Conservation (phyloP, 2,888 invertebrate genomes). For the Priocnemis perturbator region DNA sequence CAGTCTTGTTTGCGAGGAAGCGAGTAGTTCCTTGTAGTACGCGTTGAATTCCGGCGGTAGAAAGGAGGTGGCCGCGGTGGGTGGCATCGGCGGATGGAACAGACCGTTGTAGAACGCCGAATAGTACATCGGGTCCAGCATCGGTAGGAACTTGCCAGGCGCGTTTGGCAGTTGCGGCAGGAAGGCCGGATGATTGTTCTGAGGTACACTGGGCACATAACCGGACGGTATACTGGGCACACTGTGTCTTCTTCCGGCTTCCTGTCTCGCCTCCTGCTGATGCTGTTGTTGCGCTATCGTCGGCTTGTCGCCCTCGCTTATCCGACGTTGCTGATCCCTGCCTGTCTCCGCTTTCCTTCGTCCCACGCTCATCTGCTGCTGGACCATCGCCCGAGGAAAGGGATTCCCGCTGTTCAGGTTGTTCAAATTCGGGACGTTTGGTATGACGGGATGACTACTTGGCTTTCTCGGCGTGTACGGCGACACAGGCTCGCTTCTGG, state of each 20-base stretch:
- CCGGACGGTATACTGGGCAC: constrained; percentile 65
- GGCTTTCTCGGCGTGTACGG: constrained; percentile 69
- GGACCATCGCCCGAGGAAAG: constrained; percentile 47
- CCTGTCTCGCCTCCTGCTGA: constrained; percentile 44
- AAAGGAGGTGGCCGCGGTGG: constrained; percentile 69
- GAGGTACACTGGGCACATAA: constrained; percentile 63
- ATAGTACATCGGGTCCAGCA: constrained; percentile 76
- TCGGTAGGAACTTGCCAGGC: constrained; percentile 73
- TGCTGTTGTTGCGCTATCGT: constrained; percentile 51
- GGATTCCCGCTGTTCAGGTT: constrained; percentile 60
- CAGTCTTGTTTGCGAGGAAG: constrained; percentile 74
- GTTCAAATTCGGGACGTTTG: constrained; percentile 72
- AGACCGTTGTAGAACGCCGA: constrained; percentile 75
- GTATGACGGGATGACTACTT: constrained; percentile 68
- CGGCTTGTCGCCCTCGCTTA: constrained; percentile 67
- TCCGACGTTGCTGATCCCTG: constrained; percentile 59
- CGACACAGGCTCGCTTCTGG: constrained; percentile 74
- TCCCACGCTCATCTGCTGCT: constrained; percentile 60
- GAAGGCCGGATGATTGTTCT: constrained; percentile 63
- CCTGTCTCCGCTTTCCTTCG: constrained; percentile 62
- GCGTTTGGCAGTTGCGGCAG: constrained; percentile 70
- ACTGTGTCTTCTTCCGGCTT: constrained; percentile 60
- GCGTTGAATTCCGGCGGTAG: constrained; percentile 75
- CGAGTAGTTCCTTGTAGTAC: constrained; percentile 78
- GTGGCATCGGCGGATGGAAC: constrained; percentile 69